Base-by-base conservation (phyloP, 1,140 invertebrate species). In the Rhyzopertha dominica region DNA sequence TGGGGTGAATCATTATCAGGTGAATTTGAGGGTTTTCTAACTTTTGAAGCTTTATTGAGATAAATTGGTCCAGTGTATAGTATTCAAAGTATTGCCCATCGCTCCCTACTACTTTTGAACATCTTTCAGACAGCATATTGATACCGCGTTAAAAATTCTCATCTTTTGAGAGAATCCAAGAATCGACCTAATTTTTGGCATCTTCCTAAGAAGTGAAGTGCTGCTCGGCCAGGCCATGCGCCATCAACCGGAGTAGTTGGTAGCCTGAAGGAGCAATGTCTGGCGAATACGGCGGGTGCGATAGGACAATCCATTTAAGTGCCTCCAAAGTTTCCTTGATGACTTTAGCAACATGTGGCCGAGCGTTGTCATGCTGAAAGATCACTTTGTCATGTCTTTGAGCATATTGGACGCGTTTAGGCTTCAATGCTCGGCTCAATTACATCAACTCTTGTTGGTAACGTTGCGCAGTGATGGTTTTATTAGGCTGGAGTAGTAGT, bases 231-330 rank as follows among this genome's bases (percentile, higher is more conserved):
- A 43, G 30, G 23, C 19, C 30, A 35, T 43, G 41, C 42, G 29
- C 41, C 12, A 39, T 39, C 13, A 20, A 49, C 14, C 51, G 53
- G 41, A 73, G 73, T 29, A 74, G 53, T 45, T 68, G 57, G 47
- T 63, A 73, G 29, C 45, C 42, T 37, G 53, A 66, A 45, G 65
- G 64, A 37, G 67, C 59, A 5, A 73, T 36, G 53, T 74, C 69
- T 37, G 61, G 67, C 45, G 51, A 66, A 57, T 69, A 74, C 34
- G 63, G 64, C 56, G 63, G 65, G 54, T 74, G 70, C 37, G 49
- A 37, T 25, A 72, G 44, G 49, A 67, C 59, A 36, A 71, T 58
- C 68, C 63, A 72, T 37, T 55, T 56, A 47, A 71, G 55, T 55
- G 70, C 53, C 28, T 40, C 31, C 37, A 71, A 41, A 24, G 56